Evolutionary conservation across 2,797 vertebrate species (phyloP).

Genomic region (Sebastes matsubarae): DNA sequence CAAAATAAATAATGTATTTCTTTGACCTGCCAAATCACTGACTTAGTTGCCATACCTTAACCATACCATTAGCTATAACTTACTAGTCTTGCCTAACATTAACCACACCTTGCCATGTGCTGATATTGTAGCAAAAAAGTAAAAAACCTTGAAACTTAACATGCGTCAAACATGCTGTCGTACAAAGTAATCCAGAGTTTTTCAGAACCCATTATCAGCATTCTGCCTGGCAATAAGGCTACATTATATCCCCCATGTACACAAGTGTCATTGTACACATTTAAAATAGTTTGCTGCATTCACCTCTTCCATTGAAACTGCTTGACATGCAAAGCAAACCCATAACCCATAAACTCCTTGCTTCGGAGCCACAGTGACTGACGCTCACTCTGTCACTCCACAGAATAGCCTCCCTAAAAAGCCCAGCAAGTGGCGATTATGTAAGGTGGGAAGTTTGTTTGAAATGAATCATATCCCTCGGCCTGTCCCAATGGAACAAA

Average conservation of each 20-base stretch:
- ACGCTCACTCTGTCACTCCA: constrained; percentile 35
- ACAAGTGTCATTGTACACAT: not conserved
- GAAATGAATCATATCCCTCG: constrained; percentile 59
- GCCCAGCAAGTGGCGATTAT: constrained; percentile 43
- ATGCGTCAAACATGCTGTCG: not conserved
- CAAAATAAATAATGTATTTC: not conserved
- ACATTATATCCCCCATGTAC: not conserved
- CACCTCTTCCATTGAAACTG: not conserved
- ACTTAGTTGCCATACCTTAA: not conserved
- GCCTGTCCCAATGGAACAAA: constrained; percentile 36
- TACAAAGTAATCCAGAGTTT: not conserved
- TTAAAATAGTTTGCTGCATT: not conserved
- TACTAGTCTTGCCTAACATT: not conserved
- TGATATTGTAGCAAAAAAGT: not conserved
- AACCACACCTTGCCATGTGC: not conserved
- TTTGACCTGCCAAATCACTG: not conserved
- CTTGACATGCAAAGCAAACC: constrained; percentile 40
- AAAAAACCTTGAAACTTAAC: not conserved
- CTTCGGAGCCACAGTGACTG: constrained; percentile 15
- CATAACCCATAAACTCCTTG: constrained; percentile 13
- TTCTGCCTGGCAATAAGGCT: not conserved
- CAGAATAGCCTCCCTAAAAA: constrained; percentile 32
- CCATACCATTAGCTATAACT: not conserved
- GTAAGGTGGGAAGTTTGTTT: constrained; percentile 36
- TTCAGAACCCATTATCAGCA: not conserved